Evolutionary conservation across 2,797 vertebrate species (phyloP), one percentile per base, ranked within the genome.

Genomic region (Distichodus sexfasciatus): DNA sequence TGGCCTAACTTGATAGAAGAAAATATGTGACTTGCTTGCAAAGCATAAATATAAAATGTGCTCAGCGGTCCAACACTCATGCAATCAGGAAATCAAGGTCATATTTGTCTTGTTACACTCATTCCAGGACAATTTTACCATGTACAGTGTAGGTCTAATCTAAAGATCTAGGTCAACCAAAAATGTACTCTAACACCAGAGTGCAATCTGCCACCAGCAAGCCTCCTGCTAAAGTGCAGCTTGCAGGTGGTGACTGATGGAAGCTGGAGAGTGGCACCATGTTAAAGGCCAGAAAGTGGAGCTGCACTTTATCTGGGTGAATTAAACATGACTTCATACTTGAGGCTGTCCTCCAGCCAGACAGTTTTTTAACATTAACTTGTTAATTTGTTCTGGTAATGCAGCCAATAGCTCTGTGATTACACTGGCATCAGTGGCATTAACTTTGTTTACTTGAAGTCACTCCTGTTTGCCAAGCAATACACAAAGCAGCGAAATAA

Each of bases 251-350:
- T 21, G 53, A 66, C 38, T 64, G 68, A 68, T 40, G 35, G 54
- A 58, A 46, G 15, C 40, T 72, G 65, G 71, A 76, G 77, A 31
- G 57, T 41, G 53, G 31, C 51, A 63, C 66, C 28, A 55, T 76
- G 79, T 82, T 66, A 74, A 76, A 77, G 70, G 24, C 68, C 78
- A 84, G 76, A 63, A 61, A 72, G 41, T 67, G 59, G 55, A 69
- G 33, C 81, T 83, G 81, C 50, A 72, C 53, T 82, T 78, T 55
- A 75, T 85, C 76, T 50, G 62, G 53, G 69, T 36, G 46, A 72
- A 76, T 43, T 19, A 55, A 26, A 51, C 61, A 71, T 62, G 76
- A 77, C 69, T 80, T 65, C 73, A 80, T 66, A 61, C 47, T 47
- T 60, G n/a, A 17, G 26, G 26, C 31, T 11, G 33, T 68, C 31